Base-by-base conservation (phyloP, 2,888 invertebrate species). In the Cryptus viduatorius region DNA sequence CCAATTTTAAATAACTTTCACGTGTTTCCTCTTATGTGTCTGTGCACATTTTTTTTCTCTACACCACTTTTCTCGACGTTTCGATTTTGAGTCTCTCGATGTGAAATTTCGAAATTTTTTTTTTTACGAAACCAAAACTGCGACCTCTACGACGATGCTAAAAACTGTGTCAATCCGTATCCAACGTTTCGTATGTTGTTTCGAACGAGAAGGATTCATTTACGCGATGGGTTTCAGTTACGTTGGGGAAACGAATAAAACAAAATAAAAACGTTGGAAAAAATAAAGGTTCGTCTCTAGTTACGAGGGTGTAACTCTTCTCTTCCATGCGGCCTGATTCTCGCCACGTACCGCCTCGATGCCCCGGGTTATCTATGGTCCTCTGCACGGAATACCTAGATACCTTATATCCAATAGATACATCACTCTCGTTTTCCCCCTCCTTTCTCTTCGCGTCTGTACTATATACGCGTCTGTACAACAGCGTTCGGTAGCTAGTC, bases 281-380 rank as follows among this genome's bases (percentile, higher is more conserved):
- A 50, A 80, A 56, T 19, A 29, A 77, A 37, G 59, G 5, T 50
- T 50, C 65, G 67, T 53, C 61, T 67, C 77, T 77, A 44, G 77
- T 84, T 80, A 80, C 80, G 77, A 73, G 68, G 80, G 50, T 80
- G 79, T 83, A 80, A 80, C 53, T 83, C 59, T 79, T 71, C 53
- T 83, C 59, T 79, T 71, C 48, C 42, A 48, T 67, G 72, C 50
- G 76, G 79, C 76, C 76, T 80, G 80, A 84, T 84, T 84, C 84
- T 65, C 53, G 67, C 84, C 84, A 84, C 84, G 84, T 84, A 84
- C 76, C 68, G 68, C 19, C 48, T 59, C 71, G 61, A 71, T 83
- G 75, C 79, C 76, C 48, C 71, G 48, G 69, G 76, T 71, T 83
- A 79, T 83, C 83, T 44, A 67, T 67, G 44, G 64, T 59, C 53